Conservation (phyloP, 2,888 invertebrate species). For the Habroteleia sp. region DNA sequence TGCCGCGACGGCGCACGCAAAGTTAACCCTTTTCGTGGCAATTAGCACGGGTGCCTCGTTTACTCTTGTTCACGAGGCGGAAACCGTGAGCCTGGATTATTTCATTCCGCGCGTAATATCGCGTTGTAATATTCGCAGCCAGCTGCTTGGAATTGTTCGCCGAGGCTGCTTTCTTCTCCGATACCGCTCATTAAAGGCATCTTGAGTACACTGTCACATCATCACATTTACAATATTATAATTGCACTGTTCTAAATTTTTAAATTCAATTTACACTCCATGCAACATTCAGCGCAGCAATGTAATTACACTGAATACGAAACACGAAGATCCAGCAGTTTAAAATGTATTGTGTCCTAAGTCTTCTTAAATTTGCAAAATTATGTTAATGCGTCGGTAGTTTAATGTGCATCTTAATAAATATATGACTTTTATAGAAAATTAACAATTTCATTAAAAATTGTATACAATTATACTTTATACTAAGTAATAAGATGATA, state of each 20-base stretch:
- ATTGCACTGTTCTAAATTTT: conserved; percentile 35
- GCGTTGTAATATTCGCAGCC: conserved; percentile 78
- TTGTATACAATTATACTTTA: too few species aligned
- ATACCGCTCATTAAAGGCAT: conserved; percentile 65
- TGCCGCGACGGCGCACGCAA: conserved; percentile 66
- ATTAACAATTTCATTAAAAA: too few species aligned
- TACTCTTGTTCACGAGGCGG: conserved; percentile 74
- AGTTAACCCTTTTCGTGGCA: conserved; percentile 79
- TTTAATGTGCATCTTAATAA: too few species aligned
- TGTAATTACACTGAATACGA: conserved; percentile 5
- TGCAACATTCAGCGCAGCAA: conserved; percentile 10
- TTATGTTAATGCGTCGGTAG: too few species aligned
- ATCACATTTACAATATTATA: conserved; percentile 53
- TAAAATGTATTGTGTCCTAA: too few species aligned
- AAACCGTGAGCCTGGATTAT: conserved; percentile 74
- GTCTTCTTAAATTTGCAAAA: too few species aligned
- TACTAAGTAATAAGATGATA: too few species aligned
- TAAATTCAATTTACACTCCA: conserved; percentile 37
- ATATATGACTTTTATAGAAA: too few species aligned
- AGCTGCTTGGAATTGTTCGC: conserved; percentile 78
- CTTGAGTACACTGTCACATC: conserved; percentile 60
- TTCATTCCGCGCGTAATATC: conserved; percentile 78
- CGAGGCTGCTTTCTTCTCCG: conserved; percentile 66
- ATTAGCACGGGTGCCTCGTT: conserved; percentile 77
- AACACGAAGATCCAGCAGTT: not conserved